These are phyloP conservation scores for Corella eumyota DNA, from an alignment of 23 tunicate species.

Conservation along the genomic window DNA sequence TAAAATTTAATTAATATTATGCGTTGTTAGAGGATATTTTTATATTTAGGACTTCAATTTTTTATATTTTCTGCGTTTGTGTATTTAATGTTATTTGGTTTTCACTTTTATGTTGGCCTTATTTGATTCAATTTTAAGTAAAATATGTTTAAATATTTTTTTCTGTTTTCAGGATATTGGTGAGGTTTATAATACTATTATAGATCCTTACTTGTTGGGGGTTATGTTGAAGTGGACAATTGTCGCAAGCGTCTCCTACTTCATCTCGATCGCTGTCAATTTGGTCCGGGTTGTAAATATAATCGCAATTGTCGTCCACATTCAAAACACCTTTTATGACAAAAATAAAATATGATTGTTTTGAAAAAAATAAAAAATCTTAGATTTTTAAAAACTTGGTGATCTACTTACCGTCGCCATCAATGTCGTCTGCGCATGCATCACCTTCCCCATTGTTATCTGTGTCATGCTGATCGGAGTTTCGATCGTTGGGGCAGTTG, in stretches of 20 bases:
- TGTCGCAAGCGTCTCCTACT: constrained; percentile 92
- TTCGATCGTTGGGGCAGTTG: constrained; percentile 61
- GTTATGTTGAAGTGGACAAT: constrained; percentile 56
- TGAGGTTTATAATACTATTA: background rate
- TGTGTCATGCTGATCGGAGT: constrained; percentile 51
- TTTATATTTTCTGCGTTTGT: too few species aligned
- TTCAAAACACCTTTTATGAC: constrained; percentile 32
- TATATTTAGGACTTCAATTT: too few species aligned
- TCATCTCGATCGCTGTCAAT: constrained; percentile 64
- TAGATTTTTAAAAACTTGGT: background rate
- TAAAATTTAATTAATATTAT: too few species aligned
- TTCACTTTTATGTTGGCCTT: background rate
- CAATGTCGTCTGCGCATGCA: constrained; percentile 46
- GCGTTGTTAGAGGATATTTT: too few species aligned
- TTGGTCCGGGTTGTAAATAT: constrained; percentile 61
- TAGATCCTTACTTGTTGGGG: constrained; percentile 29
- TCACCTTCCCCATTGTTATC: constrained; percentile 51
- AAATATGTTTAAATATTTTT: background rate
- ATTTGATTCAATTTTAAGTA: background rate
- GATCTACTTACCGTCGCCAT: constrained; percentile 39
- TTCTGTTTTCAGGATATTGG: background rate
- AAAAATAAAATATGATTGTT: background rate
- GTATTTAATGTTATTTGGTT: background rate
- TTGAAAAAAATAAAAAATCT: constrained; percentile 4
- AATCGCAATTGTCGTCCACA: constrained; percentile 51